Evolutionary conservation across 2,113 vertebrate species (phyloP).

Genomic region (Acinonyx jubatus): DNA sequence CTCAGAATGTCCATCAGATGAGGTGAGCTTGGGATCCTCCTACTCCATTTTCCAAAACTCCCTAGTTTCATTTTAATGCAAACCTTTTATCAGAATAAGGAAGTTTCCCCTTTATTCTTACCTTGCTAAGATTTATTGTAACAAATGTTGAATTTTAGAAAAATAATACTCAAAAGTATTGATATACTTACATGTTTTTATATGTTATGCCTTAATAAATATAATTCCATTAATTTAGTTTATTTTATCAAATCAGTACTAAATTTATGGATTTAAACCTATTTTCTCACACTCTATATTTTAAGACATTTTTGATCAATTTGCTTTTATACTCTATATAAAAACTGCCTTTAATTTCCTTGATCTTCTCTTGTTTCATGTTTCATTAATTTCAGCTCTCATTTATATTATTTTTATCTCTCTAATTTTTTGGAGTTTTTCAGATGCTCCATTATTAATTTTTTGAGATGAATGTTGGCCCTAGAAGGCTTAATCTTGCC

Average conservation of each 20-base stretch:
- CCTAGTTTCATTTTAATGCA: neutral
- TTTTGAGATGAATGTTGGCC: neutral
- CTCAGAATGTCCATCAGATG: no score
- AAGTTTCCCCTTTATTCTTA: no score
- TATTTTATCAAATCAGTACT: neutral
- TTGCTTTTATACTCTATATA: neutral
- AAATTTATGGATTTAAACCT: neutral
- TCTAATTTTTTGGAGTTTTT: neutral
- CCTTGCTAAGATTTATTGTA: neutral
- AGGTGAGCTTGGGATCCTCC: no score
- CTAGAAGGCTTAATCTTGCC: neutral
- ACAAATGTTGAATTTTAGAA: neutral
- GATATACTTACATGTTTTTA: neutral
- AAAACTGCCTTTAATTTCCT: neutral
- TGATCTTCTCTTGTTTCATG: neutral
- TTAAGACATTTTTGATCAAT: neutral
- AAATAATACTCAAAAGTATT: neutral
- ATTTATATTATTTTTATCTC: neutral
- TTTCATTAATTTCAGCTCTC: neutral
- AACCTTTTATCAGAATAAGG: neutral
- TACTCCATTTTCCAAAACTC: no score
- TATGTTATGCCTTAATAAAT: neutral
- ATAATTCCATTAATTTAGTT: neutral
- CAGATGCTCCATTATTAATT: neutral
- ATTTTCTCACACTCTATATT: neutral